Conservation (phyloP, 2,888 invertebrate genomes). For the Agapostemon virescens region DNA sequence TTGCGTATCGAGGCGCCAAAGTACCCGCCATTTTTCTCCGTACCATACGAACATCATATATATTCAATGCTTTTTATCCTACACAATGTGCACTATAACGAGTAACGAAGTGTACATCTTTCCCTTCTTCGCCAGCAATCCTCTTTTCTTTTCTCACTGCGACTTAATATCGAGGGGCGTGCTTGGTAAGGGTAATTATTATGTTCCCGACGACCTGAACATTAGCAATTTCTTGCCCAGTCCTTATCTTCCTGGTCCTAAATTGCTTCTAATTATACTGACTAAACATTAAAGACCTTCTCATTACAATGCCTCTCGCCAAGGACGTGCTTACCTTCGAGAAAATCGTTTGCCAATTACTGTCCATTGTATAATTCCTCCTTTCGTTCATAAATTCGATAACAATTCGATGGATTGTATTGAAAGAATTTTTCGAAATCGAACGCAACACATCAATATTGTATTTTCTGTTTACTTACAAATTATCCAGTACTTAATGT, state of each 20-base stretch:
- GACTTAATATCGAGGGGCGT: conserved; percentile 35
- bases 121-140: conserved; percentile 8
- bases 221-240: conserved; percentile 49
- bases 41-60: background rate
- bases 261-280: conserved; percentile 53
- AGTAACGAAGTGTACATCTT: conserved; percentile 19
- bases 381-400: conserved; percentile 23
- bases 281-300: conserved; percentile 57
- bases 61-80: conserved; percentile 14
- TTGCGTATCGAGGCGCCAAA: background rate
- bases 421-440: background rate
- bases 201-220: conserved; percentile 41
- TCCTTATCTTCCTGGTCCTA: conserved; percentile 34
- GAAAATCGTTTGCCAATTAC: conserved; percentile 35
- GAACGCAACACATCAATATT: background rate
- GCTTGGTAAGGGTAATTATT: conserved; percentile 48
- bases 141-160: conserved; percentile 21
- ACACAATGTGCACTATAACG: conserved; percentile 14
- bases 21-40: background rate
- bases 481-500: background rate
- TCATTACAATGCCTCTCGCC: conserved; percentile 35
- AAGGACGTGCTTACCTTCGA: conserved; percentile 8
- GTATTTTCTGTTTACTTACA: background rate
- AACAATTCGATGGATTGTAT: too few species aligned
- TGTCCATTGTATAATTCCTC: conserved; percentile 41